Evolutionary conservation across 1,140 invertebrate species (phyloP).

Genomic region (Listronotus oregonensis): DNA sequence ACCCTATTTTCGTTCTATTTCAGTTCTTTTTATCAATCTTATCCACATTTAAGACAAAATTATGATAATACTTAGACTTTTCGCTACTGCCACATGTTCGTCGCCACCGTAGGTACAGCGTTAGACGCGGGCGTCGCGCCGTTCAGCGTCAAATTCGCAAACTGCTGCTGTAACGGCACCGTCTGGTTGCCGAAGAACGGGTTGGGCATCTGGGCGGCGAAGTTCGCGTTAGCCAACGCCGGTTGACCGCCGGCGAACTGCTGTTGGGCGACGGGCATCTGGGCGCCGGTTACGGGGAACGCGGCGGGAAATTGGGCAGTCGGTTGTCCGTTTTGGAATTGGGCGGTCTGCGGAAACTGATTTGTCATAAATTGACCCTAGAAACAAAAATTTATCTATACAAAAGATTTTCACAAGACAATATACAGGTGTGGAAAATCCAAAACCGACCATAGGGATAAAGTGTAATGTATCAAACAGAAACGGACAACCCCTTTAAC

Average conservation of each 20-base stretch:
- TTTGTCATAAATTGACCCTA: conserved; percentile 13
- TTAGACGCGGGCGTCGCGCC: conserved; percentile 31
- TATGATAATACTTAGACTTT: neutral
- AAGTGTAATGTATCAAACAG: too few relatives aligned
- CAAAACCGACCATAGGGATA: too few relatives aligned
- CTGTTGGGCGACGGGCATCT: conserved; percentile 14
- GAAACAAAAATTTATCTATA: too few relatives aligned
- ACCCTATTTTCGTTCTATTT: too few relatives aligned
- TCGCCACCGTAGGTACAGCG: conserved; percentile 36
- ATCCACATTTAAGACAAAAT: too few relatives aligned
- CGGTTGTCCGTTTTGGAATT: conserved; percentile 33
- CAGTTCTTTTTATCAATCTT: too few relatives aligned
- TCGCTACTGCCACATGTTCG: conserved; percentile 52
- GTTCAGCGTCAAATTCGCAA: conserved; percentile 49
- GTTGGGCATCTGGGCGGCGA: conserved; percentile 38
- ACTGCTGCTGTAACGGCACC: conserved; percentile 48
- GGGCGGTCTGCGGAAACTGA: conserved; percentile 24
- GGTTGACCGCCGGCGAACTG: conserved; percentile 20
- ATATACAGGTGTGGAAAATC: too few relatives aligned
- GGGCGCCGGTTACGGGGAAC: neutral
- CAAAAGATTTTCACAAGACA: too few relatives aligned
- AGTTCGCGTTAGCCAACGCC: conserved; percentile 9
- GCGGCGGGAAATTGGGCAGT: conserved; percentile 25
- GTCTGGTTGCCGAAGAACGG: conserved; percentile 46
- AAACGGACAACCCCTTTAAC: too few relatives aligned